Conservation (phyloP, 2,888 invertebrate species). For the Erebia palarica region DNA sequence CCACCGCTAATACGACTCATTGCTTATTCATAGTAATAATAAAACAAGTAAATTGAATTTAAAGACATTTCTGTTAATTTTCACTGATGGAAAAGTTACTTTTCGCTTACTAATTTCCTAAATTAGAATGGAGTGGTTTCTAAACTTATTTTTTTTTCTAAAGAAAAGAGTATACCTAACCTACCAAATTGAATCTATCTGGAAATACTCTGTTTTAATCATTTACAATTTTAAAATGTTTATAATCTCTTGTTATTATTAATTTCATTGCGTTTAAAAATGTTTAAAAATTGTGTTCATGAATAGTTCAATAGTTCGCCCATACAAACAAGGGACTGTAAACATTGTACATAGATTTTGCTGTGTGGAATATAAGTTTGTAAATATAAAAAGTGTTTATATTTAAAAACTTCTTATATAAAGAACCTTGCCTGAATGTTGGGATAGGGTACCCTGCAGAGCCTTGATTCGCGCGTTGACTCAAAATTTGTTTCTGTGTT, state of each 20-base stretch:
- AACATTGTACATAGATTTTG: constrained; percentile 1
- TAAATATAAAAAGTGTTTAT: constrained; percentile 63
- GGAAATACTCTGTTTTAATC: constrained; percentile 3
- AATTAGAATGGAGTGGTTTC: constrained; percentile 25
- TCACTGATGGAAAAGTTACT: constrained; percentile 22
- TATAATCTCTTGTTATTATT: constrained; percentile 8
- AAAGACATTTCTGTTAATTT: constrained; percentile 17
- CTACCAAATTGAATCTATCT: not conserved
- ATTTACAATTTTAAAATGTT: constrained; percentile 1
- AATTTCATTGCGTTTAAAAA: not conserved
- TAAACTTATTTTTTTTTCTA: not conserved
- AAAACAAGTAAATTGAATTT: not conserved
- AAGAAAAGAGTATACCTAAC: not conserved
- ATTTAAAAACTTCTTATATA: constrained; percentile 47
- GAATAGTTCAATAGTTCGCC: not conserved
- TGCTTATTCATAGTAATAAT: not conserved
- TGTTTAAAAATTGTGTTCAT: not conserved
- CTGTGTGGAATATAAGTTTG: constrained; percentile 37
- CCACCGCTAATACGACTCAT: not conserved
- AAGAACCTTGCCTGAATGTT: constrained; percentile 94
- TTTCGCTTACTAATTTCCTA: constrained; percentile 14
- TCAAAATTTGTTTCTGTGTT: constrained; percentile 20
- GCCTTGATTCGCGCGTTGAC: constrained; percentile 52
- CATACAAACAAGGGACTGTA: constrained; percentile 4
- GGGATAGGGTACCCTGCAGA: constrained; percentile 97